These are phyloP conservation scores for Galleria mellonella DNA, from an alignment of 1,140 invertebrate genomes.

Conservation along the genomic window DNA sequence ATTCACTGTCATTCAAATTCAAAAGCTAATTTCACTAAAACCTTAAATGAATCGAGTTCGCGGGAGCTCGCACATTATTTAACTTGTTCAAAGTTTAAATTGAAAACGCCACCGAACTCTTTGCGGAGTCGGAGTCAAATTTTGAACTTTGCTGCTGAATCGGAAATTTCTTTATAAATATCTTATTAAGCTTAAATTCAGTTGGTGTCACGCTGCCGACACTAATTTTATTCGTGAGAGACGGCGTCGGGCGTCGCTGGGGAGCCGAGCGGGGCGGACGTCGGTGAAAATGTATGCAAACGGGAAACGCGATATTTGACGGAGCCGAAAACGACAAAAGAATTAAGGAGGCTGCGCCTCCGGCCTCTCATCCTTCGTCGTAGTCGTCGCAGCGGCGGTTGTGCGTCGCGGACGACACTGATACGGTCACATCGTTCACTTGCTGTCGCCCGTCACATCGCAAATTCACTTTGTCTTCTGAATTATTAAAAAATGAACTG, in stretches of 20 bases:
- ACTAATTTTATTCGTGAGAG: constrained; percentile 70
- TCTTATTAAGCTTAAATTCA: constrained; percentile 72
- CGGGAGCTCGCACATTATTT: constrained; percentile 66
- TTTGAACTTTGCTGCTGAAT: constrained; percentile 72
- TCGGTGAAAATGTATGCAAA: constrained; percentile 68
- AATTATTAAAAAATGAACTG: constrained; percentile 57
- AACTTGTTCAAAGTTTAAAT: constrained; percentile 72
- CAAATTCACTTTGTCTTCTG: constrained; percentile 59
- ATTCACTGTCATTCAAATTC: constrained; percentile 59
- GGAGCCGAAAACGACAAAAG: constrained; percentile 68
- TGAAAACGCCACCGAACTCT: constrained; percentile 69
- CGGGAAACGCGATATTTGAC: constrained; percentile 65
- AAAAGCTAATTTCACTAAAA: constrained; percentile 72
- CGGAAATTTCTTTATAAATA: constrained; percentile 74
- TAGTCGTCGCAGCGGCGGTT: background rate
- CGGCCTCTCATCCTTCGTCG: background rate
- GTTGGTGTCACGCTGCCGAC: constrained; percentile 70
- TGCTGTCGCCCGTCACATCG: constrained; percentile 19
- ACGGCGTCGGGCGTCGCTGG: constrained; percentile 37
- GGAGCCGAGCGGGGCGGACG: constrained; percentile 13
- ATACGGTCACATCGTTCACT: constrained; percentile 26
- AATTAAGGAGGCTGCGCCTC: constrained; percentile 45
- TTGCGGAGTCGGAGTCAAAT: constrained; percentile 65
- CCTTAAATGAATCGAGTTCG: constrained; percentile 68
- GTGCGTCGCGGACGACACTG: constrained; percentile 18